Base-by-base conservation (phyloP, 2,113 vertebrate genomes). In the Melanerpes aurifrons region DNA sequence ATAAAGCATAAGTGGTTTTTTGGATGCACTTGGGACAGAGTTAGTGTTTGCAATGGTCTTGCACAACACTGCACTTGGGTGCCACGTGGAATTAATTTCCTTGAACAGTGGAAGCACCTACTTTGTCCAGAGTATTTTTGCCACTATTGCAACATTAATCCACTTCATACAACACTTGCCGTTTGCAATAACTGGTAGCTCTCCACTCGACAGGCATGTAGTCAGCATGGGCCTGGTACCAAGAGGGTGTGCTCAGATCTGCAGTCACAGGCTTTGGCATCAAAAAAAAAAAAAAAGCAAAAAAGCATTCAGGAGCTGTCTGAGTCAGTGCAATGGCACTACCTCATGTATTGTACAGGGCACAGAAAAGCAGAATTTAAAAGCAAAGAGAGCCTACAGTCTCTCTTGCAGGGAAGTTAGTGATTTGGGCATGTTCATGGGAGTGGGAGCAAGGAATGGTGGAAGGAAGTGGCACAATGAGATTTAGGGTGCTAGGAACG, bases 41-140 rank as follows among this genome's bases (percentile, higher is more conserved):
- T 31, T 62, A 4, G 37, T 2, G 26, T 24, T 74, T 75, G 48
- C 66, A 28, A 2, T 8, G 10, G 25, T 2, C n/a, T 28, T 57
- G 31, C 29, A 48, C 56, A 59, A 4, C 0, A 0, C 58, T 13
- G 35, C 0, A 0, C 43, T 82, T 78, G 53, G 1, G 56, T 70
- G 50, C 72, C 75, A 31, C 2, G 2, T 56, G 77, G 86, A 74
- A 92, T 59, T 63, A 3, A 90, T 86, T 86, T 50, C 64, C 37
- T 70, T 86, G 43, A 83, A 67, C 61, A 74, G 6, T 53, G 69
- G 53, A 74, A 90, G 53, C 47, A 59, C 37, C 53, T 63, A 22
- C 68, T 78, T 83, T 28, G 35, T 56, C 1, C 17, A 26, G 0
- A 47, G 40, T 66, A 6, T 61, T 77, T 84, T 86, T 83, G 40